A percentile compares a stretch with the other conserved stretches of the same genome.
Conservation (phyloP, 2,888 invertebrate genomes). For the Hermodice carunculata region DNA sequence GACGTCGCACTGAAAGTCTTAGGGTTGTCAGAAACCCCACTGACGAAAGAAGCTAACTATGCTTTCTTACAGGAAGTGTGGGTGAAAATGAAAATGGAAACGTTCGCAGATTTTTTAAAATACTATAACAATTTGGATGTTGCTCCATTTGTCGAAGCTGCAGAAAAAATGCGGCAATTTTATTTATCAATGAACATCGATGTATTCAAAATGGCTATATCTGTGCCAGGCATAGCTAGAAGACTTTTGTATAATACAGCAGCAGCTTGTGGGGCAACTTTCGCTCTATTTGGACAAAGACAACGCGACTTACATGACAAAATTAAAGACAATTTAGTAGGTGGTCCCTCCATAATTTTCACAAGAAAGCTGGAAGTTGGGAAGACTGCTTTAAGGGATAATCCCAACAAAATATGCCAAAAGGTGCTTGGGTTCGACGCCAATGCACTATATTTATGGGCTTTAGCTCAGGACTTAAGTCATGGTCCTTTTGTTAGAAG, state of each 20-base stretch:
- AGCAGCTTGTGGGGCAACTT: not conserved
- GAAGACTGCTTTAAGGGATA: not conserved
- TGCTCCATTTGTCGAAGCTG: slow-evolving; percentile 1
- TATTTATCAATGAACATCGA: not conserved
- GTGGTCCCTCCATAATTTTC: slow-evolving; percentile 12
- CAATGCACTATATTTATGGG: not conserved
- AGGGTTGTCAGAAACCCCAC: too few species aligned
- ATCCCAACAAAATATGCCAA: not conserved
- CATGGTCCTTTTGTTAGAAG: not conserved
- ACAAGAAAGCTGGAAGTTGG: not conserved
- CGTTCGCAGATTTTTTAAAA: slow-evolving; percentile 1
- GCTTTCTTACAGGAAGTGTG: not conserved
- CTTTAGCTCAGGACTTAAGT: not conserved
- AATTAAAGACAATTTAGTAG: not conserved
- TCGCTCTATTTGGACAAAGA: not conserved
- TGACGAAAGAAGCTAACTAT: too few species aligned
- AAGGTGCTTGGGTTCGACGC: not conserved
- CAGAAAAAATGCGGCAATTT: not conserved
- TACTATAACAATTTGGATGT: slow-evolving; percentile 12
- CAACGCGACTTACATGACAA: slow-evolving; percentile 2
- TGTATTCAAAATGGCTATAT: slow-evolving; percentile 7
- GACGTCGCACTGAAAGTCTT: not conserved
- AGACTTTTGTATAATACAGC: not conserved
- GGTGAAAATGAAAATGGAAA: not conserved
- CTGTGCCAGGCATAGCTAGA: slow-evolving; percentile 6